Base-by-base conservation (phyloP, 1,140 invertebrate species). In the silkworm (Bombyx mori) region DNA sequence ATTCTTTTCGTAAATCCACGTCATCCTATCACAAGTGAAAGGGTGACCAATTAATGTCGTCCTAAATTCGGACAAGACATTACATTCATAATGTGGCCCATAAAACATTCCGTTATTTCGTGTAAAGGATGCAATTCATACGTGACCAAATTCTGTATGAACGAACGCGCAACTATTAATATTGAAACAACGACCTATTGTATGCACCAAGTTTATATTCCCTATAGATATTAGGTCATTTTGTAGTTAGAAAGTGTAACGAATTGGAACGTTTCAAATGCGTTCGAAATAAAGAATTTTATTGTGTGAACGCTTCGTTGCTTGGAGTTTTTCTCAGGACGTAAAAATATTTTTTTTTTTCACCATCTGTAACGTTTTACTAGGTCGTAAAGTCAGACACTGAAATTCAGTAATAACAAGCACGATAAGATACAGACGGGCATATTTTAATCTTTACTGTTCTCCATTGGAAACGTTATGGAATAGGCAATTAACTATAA, bases 91-190 rank as follows among this genome's bases (percentile, higher is more conserved):
- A 68, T 58, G 26, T 66, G 60, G 60, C 56, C 67, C 57, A 69
- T 69, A 75, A 72, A 66, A 43, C 64, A 5, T 58, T 52, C 73
- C 75, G 75, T 78, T 78, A 78, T 50, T 71, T 67, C 68, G 62
- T 66, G 68, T 73, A 68, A 72, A 78, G 71, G 73, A 75, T 72
- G 69, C 73, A 62, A 62, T 67, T 57, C 8, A 60, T 63, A 74
- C 75, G 75, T 78, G 75, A 78, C 61, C 52, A 56, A 71, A 75
- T 58, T 77, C 26, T 55, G 42, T 62, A 63, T 65, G 58, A 61
- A 57, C 46, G 26, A 10, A 18, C 56, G 47, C 49, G 12, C 10
- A 56, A 47, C 58, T 62, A 70, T 72, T 72, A 69, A 75, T 75
- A 75, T 72, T 65, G 60, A 63, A 65, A 70, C 62, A 66, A 56